These are phyloP conservation scores for Hypsopygia costalis DNA, from an alignment of 2,888 invertebrate species.

Conservation along the genomic window DNA sequence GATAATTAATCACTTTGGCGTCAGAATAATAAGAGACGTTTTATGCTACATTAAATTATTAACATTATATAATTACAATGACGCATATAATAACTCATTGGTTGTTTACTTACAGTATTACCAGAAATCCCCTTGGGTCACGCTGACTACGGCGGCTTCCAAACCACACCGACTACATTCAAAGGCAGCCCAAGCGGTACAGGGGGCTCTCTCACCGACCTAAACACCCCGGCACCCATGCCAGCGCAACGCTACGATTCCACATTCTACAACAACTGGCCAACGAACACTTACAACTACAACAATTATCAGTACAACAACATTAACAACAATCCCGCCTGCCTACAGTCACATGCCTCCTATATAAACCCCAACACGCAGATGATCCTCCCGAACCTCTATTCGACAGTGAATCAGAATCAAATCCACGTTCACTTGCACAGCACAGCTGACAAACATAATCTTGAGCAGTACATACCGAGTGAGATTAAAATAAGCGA, in stretches of 20 bases:
- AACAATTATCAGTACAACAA: conserved; percentile 87
- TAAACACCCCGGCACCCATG: conserved; percentile 52
- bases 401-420: conserved; percentile 92
- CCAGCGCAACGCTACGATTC: conserved; percentile 70
- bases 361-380: conserved; percentile 83
- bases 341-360: conserved; percentile 77
- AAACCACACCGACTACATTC: conserved; percentile 52
- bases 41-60: too few species aligned
- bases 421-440: conserved; percentile 92
- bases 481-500: conserved; percentile 82
- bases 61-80: too few species aligned
- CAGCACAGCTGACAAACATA: conserved; percentile 83
- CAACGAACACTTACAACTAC: conserved; percentile 83
- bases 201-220: conserved; percentile 62
- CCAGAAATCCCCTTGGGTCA: conserved; percentile 78
- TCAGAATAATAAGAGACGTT: too few species aligned
- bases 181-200: conserved; percentile 62
- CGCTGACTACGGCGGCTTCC: conserved; percentile 65
- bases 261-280: conserved; percentile 82
- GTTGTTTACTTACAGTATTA: conserved; percentile 58
- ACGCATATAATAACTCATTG: too few species aligned
- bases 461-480: conserved; percentile 83
- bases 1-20: too few species aligned
- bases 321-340: conserved; percentile 74
- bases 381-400: conserved; percentile 89